These are phyloP conservation scores for Aphis gossypii DNA, from an alignment of 1,140 invertebrate species.

Conservation along the genomic window DNA sequence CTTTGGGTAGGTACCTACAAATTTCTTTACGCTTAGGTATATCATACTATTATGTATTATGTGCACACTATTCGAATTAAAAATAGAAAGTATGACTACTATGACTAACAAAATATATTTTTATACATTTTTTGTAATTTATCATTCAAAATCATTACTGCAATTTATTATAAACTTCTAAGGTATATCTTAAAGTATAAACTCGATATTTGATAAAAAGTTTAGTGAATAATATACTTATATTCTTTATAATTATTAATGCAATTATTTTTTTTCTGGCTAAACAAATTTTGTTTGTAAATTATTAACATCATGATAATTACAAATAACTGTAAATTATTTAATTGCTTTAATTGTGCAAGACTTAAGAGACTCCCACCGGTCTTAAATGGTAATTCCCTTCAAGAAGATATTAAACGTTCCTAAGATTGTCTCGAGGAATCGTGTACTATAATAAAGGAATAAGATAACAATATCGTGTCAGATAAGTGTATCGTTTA, in stretches of 20 bases:
- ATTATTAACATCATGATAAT: constrained; percentile 4
- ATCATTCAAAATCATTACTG: neutral
- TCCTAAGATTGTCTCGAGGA: neutral
- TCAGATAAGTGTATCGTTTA: constrained; percentile 36
- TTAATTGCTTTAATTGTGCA: constrained; percentile 34
- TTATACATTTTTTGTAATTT: neutral
- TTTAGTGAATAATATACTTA: neutral
- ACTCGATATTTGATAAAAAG: neutral
- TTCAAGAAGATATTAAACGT: constrained; percentile 9
- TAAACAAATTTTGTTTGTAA: neutral
- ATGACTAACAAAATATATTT: neutral
- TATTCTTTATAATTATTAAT: neutral
- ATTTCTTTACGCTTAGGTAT: too few relatives aligned
- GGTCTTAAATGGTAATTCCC: constrained; percentile 25
- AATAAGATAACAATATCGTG: constrained; percentile 27
- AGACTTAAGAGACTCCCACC: constrained; percentile 7
- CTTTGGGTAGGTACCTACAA: too few relatives aligned
- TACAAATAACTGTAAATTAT: constrained; percentile 42
- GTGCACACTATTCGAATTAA: too few relatives aligned
- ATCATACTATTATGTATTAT: too few relatives aligned
- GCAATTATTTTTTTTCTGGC: neutral
- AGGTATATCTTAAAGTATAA: neutral
- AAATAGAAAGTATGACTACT: too few relatives aligned
- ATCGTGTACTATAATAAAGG: constrained; percentile 2
- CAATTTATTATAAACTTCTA: neutral